A percentile compares a stretch with the other conserved stretches of the same genome.
phyloP scores from a whole-genome alignment of 2,888 invertebrate species.

The Archips xylosteana region DNA sequence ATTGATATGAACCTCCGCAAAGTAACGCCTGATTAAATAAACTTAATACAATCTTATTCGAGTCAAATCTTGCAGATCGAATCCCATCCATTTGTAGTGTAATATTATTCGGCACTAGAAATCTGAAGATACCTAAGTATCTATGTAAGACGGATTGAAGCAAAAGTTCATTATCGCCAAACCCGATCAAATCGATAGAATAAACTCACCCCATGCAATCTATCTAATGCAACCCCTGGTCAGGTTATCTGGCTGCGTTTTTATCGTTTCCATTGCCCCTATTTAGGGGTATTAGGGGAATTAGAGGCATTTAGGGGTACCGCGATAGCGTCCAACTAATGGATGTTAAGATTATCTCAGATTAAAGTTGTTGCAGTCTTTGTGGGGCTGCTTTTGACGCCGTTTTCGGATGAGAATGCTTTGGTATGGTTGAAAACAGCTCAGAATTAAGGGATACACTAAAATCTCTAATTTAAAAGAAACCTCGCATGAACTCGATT shows the following conservation, averaged over 20 bases:
- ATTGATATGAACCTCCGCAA: no score
- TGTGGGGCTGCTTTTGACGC: conserved; percentile 5
- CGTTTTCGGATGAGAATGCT: not conserved
- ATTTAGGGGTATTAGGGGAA: conserved; percentile 33
- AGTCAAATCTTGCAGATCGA: no score
- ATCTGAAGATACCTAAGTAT: no score
- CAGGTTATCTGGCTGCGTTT: conserved; percentile 16
- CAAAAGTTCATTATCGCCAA: not conserved
- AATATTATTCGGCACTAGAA: no score
- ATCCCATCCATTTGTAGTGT: no score
- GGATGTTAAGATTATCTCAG: conserved; percentile 33
- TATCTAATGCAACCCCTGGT: conserved; percentile 35
- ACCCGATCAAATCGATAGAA: conserved; percentile 18
- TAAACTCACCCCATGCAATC: conserved; percentile 33
- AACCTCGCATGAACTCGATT: no score
- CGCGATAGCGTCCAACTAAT: conserved; percentile 35
- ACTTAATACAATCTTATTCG: no score
- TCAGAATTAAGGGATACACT: no score
- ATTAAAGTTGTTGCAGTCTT: conserved; percentile 24
- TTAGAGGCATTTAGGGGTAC: conserved; percentile 4
- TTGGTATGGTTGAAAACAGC: not conserved
- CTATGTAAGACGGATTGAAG: no score
- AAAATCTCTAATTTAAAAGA: no score
- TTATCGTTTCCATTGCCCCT: conserved; percentile 28
- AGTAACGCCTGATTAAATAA: no score